Conservation (phyloP, 2,797 vertebrate species). For the Paedocypris micromegethes region DNA sequence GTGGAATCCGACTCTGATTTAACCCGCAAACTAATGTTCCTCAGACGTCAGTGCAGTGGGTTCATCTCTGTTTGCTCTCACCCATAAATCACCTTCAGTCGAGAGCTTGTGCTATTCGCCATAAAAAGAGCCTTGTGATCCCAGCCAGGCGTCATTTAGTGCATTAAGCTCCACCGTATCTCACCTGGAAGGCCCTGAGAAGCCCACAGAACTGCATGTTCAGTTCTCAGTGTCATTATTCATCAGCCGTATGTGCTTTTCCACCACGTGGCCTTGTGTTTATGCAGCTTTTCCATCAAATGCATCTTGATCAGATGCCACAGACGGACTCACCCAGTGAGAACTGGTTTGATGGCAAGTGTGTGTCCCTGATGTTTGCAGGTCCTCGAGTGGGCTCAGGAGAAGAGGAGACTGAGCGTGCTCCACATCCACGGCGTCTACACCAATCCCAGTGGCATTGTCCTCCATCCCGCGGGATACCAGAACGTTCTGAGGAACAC, state of each 20-base stretch:
- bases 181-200: conserved; percentile 30
- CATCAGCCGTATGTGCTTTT: conserved; percentile 32
- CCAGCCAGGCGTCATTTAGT: conserved; percentile 14
- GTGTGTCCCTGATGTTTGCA: conserved; percentile 47
- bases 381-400: conserved; percentile 97
- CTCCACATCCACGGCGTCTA: conserved; percentile 94
- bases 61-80: conserved; percentile 32
- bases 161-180: conserved; percentile 17
- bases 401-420: conserved; percentile 87
- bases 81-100: conserved; percentile 26
- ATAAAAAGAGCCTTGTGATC: conserved; percentile 29
- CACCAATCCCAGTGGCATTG: conserved; percentile 93
- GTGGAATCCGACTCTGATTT: conserved; percentile 51
- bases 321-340: conserved; percentile 49
- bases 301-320: conserved; percentile 20
- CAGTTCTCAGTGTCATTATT: conserved; percentile 32
- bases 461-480: conserved; percentile 92
- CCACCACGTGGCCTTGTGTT: conserved; percentile 63
- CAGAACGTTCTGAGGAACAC: conserved; percentile 95
- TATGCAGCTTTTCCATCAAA: conserved; percentile 63
- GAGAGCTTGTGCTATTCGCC: conserved; percentile 22
- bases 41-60: conserved; percentile 12
- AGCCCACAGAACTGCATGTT: conserved; percentile 20
- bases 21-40: conserved; percentile 15
- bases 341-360: conserved; percentile 62